Conservation (phyloP, 2,113 vertebrate genomes). For the Sturnira hondurensis region DNA sequence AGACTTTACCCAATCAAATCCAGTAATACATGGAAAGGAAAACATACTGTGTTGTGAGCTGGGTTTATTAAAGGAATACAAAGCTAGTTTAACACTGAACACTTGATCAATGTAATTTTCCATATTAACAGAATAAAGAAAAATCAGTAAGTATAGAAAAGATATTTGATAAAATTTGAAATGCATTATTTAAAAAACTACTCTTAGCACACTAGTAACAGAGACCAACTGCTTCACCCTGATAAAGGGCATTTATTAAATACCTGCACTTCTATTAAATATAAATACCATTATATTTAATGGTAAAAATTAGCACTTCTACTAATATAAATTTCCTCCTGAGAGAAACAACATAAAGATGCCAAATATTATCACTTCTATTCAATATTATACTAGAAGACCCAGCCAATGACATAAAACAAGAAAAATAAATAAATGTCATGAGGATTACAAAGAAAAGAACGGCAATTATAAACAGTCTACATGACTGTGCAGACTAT, state of each 20-base stretch:
- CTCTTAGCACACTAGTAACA: background rate
- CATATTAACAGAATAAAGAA: slow-evolving; percentile 1
- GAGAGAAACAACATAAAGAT: background rate
- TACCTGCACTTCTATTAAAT: too few species aligned
- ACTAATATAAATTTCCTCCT: background rate
- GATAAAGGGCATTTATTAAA: slow-evolving; percentile 12
- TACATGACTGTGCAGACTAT: background rate
- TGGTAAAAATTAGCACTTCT: background rate
- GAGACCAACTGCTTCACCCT: background rate
- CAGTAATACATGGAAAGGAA: background rate
- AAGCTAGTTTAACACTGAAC: background rate
- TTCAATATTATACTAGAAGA: background rate
- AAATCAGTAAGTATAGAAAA: background rate
- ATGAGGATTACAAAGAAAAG: background rate
- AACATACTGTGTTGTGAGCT: background rate
- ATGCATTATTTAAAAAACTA: background rate
- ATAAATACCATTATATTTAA: background rate
- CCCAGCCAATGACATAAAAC: background rate
- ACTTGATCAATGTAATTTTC: background rate
- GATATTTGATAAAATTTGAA: background rate
- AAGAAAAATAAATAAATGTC: background rate
- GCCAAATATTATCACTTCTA: background rate
- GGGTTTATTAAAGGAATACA: background rate
- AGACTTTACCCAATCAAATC: background rate
- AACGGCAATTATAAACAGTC: background rate